Base-by-base conservation (phyloP, 2,113 vertebrate species). In the Cololabis saira region DNA sequence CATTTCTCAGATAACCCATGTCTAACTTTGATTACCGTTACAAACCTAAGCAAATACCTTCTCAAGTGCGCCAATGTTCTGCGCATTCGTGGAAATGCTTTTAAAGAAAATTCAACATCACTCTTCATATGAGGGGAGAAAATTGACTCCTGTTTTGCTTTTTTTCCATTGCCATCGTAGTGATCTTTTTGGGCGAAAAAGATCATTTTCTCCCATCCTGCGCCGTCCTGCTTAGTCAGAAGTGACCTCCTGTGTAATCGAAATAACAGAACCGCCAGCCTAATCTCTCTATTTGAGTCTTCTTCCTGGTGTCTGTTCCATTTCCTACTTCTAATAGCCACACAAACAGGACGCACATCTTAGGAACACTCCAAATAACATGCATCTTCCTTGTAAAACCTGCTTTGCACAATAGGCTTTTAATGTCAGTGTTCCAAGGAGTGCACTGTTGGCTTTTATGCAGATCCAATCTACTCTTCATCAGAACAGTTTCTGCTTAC, bases 391-490 rank as follows among this genome's bases (percentile, higher is more conserved):
- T 43, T 45, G 18, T 37, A 37, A 75, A 75, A 42, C 33, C 27
- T 54, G 33, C 51, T 54, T 64, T 60, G 43, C 59, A 33, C 17
- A 21, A 57, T 3, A 61, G 17, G 12, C 51, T 37, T 1, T 42
- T 69, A 12, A 27, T 33, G 43, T 42, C 56, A 40, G 13, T 27
- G 13, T 57, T 55, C 56, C 55, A 13, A 11, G 13, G 30, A 77
- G 45, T 50, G 22, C 1, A 11, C 18, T 72, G 52, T 67, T 83
- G 67, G 57, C 53, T 74, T 45, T 50, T 2, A 54, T 51, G 33
- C 37, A 19, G 45, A 74, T 67, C 33, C 37, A 41, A 47, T 64
- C 17, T 33, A 17, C 61, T 48, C 17, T 55, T 69, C 60, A 42
- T 53, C 27, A 40, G 22, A 63, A 51, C 17, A 58, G 10, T n/a